These are phyloP conservation scores for Xenops minutus DNA, from an alignment of 2,797 vertebrate species.

Conservation along the genomic window DNA sequence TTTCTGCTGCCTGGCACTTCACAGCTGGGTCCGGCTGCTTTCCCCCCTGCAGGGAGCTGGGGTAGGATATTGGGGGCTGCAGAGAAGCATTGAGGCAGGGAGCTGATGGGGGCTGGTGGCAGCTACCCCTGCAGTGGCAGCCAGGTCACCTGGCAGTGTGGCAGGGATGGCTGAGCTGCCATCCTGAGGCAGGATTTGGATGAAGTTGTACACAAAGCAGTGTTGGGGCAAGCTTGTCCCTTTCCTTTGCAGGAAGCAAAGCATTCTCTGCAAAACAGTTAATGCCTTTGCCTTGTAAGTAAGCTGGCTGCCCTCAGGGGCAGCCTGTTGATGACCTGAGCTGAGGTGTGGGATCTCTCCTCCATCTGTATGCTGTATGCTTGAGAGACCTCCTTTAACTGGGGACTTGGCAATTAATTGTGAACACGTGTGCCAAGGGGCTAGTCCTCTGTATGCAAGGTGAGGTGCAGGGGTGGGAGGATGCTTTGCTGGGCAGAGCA, in stretches of 20 bases:
- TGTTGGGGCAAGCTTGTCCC: neutral
- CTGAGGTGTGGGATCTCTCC: neutral
- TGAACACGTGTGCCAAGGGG: rapidly evolving
- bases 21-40: neutral
- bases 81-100: neutral
- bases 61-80: neutral
- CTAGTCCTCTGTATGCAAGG: neutral
- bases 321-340: neutral
- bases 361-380: rapidly evolving
- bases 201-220: neutral
- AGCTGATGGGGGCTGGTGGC: neutral
- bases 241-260: neutral
- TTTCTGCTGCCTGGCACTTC: neutral
- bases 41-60: neutral
- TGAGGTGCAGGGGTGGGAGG: neutral
- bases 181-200: rapidly evolving
- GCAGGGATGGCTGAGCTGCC: neutral
- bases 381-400: neutral
- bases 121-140: neutral
- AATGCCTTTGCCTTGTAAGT: neutral
- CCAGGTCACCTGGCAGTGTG: neutral
- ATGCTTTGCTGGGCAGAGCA: neutral
- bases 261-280: neutral
- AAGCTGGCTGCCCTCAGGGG: neutral
- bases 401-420: neutral